Base-by-base conservation (phyloP, 2,888 invertebrate genomes). In the Octodonta nipae region DNA sequence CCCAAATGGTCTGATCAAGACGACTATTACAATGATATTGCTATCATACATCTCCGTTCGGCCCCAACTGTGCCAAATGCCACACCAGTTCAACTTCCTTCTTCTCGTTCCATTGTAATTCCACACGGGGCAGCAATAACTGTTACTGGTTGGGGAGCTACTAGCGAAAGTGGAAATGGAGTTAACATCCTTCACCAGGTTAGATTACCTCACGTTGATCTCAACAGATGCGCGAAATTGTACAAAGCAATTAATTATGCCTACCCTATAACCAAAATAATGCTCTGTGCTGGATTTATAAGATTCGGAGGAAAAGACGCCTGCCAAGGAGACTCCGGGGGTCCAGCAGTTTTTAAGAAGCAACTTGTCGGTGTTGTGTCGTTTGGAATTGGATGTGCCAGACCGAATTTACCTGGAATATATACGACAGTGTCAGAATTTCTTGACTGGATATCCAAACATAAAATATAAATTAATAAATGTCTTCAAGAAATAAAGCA, bases 271-370 rank as follows among this genome's bases (percentile, higher is more conserved):
- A 66, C 67, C 0, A 44, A 53, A 0, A 60, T 63, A 13, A 70
- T 70, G 70, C 64, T 71, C 46, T 71, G 70, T 33, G 70, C 70
- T 1, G 70, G 68, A 1, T 63, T 64, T 13, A 62, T 64, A 43
- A 55, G n/a, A 13, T 60, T 63, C 2, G 42, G 42, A 10, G 68
- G 71, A 24, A 68, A 71, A 30, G 45, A 45, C 26, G 35, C 43
- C 12, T 46, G 45, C 32, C 40, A 45, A 34, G 51, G 49, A 26
- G 50, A 50, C 24, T 49, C 50, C 13, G 51, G 51, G 13, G 50
- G 51, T 20, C 51, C 51, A 13, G 36, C 46, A 25, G 38, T 40
- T 4, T 28, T 41, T n/a, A 28, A 41, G 20, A 35, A 35, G 5
- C 26, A 29, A 13, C 41, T 51, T 3, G 38, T 38, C 17, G 51